Conservation (phyloP, 2,888 invertebrate genomes). For the Allolobophora icterica region DNA sequence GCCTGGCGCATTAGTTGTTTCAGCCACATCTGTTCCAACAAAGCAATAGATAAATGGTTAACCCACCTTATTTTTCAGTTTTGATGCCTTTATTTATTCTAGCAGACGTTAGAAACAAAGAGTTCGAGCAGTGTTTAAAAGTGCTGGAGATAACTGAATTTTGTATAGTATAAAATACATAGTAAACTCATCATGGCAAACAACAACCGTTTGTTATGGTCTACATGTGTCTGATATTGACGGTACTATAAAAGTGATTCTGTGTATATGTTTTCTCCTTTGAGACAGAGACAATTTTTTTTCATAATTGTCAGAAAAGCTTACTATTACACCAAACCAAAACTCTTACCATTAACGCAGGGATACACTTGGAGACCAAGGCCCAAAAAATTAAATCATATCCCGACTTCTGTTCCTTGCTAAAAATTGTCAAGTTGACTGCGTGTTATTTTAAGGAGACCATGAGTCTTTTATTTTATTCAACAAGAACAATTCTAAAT, state of each 20-base stretch:
- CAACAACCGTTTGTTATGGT: not conserved
- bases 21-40: not conserved
- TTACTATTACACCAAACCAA: not conserved
- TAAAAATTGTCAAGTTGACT: too few species aligned
- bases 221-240: too few species aligned
- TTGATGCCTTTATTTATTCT: not conserved
- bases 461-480: too few species aligned
- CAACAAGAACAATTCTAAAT: too few species aligned
- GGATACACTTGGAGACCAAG: conserved; percentile 26
- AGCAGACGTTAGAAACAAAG: not conserved
- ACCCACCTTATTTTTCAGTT: not conserved
- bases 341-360: conserved; percentile 28
- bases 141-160: not conserved
- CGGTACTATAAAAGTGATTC: too few species aligned
- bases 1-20: not conserved
- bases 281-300: too few species aligned
- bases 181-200: not conserved
- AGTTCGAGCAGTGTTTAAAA: not conserved
- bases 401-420: too few species aligned
- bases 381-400: too few species aligned
- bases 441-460: too few species aligned
- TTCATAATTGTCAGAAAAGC: too few species aligned
- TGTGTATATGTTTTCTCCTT: too few species aligned
- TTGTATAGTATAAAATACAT: not conserved
- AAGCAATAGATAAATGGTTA: not conserved